These are phyloP conservation scores for Luscinia megarhynchos DNA, from an alignment of 2,797 vertebrate species.

Conservation along the genomic window DNA sequence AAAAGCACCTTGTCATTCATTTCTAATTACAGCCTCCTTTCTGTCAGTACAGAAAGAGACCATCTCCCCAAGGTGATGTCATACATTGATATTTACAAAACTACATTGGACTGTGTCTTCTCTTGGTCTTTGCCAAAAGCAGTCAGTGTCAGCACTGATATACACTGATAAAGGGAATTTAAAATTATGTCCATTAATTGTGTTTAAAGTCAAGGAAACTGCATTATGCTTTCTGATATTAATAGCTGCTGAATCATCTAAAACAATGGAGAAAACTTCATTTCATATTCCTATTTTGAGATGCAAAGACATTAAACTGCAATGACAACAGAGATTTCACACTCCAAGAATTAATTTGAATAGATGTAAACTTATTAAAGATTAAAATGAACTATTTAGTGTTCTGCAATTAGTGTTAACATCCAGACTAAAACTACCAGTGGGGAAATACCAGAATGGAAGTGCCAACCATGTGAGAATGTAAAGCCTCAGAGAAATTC, in stretches of 20 bases:
- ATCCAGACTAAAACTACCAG: constrained; percentile 49
- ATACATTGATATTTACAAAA: constrained; percentile 47
- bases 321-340: constrained; percentile 46
- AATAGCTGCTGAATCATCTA: constrained; percentile 21
- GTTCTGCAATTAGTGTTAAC: constrained; percentile 61
- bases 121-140: not conserved
- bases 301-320: constrained; percentile 12
- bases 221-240: not conserved
- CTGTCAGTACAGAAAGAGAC: constrained; percentile 41
- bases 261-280: constrained; percentile 1
- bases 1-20: constrained; percentile 74
- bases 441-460: not conserved
- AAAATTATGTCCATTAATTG: constrained; percentile 2
- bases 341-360: constrained; percentile 59
- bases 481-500: constrained; percentile 54
- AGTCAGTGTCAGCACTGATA: not conserved
- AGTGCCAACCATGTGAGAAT: constrained; percentile 43
- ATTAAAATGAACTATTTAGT: constrained; percentile 66
- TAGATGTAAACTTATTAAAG: constrained; percentile 69
- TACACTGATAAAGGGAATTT: not conserved
- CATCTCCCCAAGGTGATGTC: constrained; percentile 45
- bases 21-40: constrained; percentile 67
- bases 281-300: constrained; percentile 22
- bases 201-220: constrained; percentile 40
- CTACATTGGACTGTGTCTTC: not conserved